Evolutionary conservation across 2,113 vertebrate species (phyloP).

Genomic region (Oostethus manadensis): DNA sequence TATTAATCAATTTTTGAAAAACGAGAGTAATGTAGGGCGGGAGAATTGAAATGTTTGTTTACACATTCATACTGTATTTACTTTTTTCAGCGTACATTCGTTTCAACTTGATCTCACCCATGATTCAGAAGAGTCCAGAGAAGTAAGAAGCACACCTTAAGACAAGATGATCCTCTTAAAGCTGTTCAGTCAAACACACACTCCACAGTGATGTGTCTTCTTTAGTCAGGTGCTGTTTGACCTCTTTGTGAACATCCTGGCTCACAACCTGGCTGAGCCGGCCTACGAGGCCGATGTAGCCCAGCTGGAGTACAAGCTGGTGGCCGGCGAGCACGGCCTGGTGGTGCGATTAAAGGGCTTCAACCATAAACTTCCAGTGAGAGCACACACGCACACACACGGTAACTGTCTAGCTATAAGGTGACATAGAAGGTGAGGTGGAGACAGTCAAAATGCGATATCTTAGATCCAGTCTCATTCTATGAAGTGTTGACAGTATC

Average conservation of each 20-base stretch:
- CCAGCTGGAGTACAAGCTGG: slow-evolving; percentile 87
- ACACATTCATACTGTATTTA: slow-evolving; percentile 1
- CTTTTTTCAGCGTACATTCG: slow-evolving; percentile 81
- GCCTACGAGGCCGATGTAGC: slow-evolving; percentile 92
- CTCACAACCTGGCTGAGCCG: slow-evolving; percentile 88
- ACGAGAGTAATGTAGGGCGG: too few relatives aligned
- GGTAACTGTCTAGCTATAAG: neutral
- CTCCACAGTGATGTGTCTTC: neutral
- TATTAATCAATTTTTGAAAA: too few relatives aligned
- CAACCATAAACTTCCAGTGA: slow-evolving; percentile 94
- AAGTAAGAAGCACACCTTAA: slow-evolving; percentile 74
- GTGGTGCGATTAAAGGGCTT: slow-evolving; percentile 87
- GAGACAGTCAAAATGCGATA: too few relatives aligned
- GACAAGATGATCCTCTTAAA: too few relatives aligned
- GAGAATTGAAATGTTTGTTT: neutral
- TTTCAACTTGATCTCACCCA: slow-evolving; percentile 88
- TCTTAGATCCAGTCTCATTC: too few relatives aligned
- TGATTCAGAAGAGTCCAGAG: slow-evolving; percentile 87
- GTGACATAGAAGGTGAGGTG: too few relatives aligned
- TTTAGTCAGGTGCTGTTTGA: slow-evolving; percentile 86
- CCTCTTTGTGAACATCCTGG: slow-evolving; percentile 88
- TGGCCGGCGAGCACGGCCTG: slow-evolving; percentile 86
- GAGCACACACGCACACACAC: slow-evolving; percentile 21
- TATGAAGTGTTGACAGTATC: too few relatives aligned
- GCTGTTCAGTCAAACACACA: neutral